Percentiles rank a stretch among this genome's conserved stretches.
These are phyloP conservation scores for Brachionus plicatilis DNA, from an alignment of 1,140 invertebrate species.

Conservation along the genomic window DNA sequence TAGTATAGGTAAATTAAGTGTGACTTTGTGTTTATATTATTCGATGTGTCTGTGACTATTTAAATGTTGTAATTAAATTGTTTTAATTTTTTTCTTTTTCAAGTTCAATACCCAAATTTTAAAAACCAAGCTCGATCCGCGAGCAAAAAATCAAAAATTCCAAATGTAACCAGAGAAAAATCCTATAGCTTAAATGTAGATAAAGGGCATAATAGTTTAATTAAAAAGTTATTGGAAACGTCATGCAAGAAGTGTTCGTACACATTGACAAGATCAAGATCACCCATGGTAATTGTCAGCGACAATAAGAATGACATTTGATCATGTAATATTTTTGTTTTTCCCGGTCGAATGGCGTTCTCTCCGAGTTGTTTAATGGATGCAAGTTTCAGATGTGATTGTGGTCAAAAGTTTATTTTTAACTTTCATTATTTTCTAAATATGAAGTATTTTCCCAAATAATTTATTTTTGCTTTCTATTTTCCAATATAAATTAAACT, in stretches of 20 bases:
- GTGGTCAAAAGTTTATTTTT: background rate
- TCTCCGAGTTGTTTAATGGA: background rate
- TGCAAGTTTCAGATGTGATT: background rate
- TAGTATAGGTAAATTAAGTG: background rate
- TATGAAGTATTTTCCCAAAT: background rate
- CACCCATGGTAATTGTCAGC: background rate
- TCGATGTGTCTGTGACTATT: background rate
- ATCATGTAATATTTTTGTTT: background rate
- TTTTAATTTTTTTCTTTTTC: background rate
- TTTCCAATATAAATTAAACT: too few relatives aligned
- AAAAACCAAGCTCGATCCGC: background rate
- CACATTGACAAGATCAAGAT: background rate
- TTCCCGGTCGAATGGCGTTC: background rate
- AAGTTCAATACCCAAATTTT: background rate
- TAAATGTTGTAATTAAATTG: background rate
- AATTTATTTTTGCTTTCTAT: background rate
- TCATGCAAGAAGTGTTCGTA: conserved; percentile 8
- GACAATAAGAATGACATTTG: background rate
- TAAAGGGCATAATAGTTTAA: conserved; percentile 6
- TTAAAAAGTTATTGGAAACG: background rate
- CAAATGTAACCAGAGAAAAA: background rate
- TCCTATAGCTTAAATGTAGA: background rate
- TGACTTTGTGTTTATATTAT: background rate
- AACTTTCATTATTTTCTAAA: background rate
- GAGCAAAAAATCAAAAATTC: background rate